A percentile compares a stretch with the other conserved stretches of the same genome.
Conservation (phyloP, 2,888 invertebrate genomes). For the Venustoraphidia nigricollis region DNA sequence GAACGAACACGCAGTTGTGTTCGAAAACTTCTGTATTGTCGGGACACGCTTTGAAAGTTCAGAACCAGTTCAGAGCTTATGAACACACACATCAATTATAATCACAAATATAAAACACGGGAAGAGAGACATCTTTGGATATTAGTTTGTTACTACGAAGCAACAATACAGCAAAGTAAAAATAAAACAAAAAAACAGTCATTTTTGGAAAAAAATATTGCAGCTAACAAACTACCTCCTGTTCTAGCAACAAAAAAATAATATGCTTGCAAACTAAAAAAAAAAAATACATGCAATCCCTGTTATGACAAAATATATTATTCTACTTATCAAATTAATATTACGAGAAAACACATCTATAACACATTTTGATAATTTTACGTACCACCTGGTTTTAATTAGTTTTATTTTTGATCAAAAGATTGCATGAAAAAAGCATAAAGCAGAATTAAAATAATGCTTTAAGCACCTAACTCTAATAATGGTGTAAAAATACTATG, state of each 20-base stretch:
- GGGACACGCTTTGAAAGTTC: too few species aligned
- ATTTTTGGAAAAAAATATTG: too few species aligned
- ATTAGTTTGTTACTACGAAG: conserved; percentile 7
- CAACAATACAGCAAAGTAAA: conserved; percentile 8
- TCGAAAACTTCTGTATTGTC: too few species aligned
- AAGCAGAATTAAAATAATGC: conserved; percentile 6
- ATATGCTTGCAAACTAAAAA: too few species aligned
- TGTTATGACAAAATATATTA: neutral
- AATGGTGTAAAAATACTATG: conserved; percentile 9
- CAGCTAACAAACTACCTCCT: too few species aligned
- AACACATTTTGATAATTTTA: conserved; percentile 7
- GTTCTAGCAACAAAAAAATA: too few species aligned
- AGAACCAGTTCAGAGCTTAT: too few species aligned
- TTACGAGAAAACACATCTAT: neutral
- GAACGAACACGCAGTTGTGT: too few species aligned
- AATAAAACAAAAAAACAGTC: conserved; percentile 4
- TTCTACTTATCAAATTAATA: neutral
- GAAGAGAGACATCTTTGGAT: conserved; percentile 6
- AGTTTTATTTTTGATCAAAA: conserved; percentile 8
- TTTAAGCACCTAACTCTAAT: neutral
- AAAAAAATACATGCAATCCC: neutral
- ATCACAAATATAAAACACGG: neutral
- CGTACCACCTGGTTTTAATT: conserved; percentile 13
- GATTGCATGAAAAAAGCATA: conserved; percentile 14
- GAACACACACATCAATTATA: neutral